Evolutionary conservation across 2,797 vertebrate species (phyloP).

Genomic region (Gallinago solitaria): DNA sequence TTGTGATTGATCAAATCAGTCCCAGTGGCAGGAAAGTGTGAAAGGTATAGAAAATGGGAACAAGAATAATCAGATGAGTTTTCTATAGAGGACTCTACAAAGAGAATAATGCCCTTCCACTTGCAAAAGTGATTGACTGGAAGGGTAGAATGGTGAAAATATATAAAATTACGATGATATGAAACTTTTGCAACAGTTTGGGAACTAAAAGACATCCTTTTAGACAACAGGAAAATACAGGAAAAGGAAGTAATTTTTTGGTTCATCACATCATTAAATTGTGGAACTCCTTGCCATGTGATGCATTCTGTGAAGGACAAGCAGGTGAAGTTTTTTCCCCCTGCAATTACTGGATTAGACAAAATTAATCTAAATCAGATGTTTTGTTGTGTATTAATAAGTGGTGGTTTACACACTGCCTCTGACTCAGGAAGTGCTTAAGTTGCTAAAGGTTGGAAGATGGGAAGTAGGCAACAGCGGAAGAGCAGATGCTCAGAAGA

Average conservation of each 20-base stretch:
- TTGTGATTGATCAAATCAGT: neutral
- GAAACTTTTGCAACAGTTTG: neutral
- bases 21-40: neutral
- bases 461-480: neutral
- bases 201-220: neutral
- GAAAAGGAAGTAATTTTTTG: neutral
- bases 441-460: neutral
- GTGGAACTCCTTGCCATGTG: neutral
- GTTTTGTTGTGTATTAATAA: neutral
- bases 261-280: neutral
- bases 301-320: neutral
- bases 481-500: neutral
- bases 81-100: neutral
- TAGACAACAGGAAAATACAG: neutral
- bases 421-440: neutral
- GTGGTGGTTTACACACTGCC: neutral
- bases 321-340: neutral
- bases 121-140: neutral
- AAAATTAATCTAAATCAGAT: neutral
- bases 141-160: neutral
- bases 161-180: neutral
- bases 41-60: neutral
- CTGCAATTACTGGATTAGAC: neutral
- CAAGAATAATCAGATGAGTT: neutral
- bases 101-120: neutral